These are phyloP conservation scores for Vespertilio murinus DNA, from an alignment of 2,797 vertebrate genomes.

Conservation along the genomic window DNA sequence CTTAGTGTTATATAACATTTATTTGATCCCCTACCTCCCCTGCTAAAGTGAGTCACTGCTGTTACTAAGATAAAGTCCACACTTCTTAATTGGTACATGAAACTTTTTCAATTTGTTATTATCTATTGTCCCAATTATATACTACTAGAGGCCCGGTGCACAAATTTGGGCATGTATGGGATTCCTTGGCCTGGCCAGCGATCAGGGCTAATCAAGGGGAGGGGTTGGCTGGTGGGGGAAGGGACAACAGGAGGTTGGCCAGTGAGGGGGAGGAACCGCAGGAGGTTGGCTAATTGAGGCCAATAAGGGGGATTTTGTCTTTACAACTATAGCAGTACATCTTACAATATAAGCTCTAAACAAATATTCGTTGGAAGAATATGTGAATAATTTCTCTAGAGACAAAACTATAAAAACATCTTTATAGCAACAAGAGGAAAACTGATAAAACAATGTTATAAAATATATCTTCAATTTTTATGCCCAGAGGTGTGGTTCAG, in stretches of 20 bases:
- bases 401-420: background rate
- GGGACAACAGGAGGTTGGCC: no score
- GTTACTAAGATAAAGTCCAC: background rate
- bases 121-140: background rate
- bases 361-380: conserved; percentile 2
- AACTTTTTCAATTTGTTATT: background rate
- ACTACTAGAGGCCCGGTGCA: background rate
- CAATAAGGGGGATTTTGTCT: background rate
- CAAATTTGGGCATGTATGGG: no score
- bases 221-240: no score
- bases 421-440: conserved; percentile 6
- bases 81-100: background rate
- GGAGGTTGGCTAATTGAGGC: no score
- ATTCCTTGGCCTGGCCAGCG: no score
- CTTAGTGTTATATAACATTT: background rate
- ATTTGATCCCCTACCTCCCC: background rate
- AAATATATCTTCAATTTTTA: background rate
- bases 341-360: background rate
- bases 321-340: background rate
- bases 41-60: background rate
- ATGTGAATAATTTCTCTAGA: background rate
- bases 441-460: background rate
- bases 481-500: no score
- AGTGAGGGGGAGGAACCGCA: no score
- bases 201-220: no score